phyloP scores from a whole-genome alignment of 2,888 invertebrate species.

The Sericinus montela region DNA sequence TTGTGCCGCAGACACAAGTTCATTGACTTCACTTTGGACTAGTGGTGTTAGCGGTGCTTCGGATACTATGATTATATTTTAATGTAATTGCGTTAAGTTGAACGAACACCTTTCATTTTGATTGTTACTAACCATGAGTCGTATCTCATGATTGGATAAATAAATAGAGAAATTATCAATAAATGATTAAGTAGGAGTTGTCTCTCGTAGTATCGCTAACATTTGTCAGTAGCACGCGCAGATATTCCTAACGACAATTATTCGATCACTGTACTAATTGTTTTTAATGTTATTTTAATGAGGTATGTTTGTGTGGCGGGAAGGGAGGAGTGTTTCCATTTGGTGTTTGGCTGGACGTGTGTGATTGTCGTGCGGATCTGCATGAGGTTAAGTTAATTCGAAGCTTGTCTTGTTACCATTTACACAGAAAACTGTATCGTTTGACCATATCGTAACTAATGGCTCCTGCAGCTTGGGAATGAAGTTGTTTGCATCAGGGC shows the following conservation, averaged over 20 bases:
- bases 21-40: neutral
- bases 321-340: constrained; percentile 2
- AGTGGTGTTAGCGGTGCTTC: neutral
- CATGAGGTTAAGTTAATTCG: no score
- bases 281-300: constrained; percentile 59
- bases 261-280: constrained; percentile 22
- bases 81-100: no score
- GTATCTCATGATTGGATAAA: no score
- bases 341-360: constrained; percentile 1
- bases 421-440: neutral
- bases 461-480: no score
- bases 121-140: no score
- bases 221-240: neutral
- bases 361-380: neutral
- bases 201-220: neutral
- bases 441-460: no score
- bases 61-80: neutral
- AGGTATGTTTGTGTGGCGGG: constrained; percentile 33
- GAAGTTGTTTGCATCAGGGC: no score
- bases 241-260: neutral
- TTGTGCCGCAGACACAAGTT: neutral
- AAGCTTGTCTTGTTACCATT: constrained; percentile 49
- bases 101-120: no score
- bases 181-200: no score
- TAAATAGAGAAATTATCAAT: no score